These are phyloP conservation scores for Chlorospingus semifuscus DNA, from an alignment of 2,797 vertebrate species.

Conservation along the genomic window DNA sequence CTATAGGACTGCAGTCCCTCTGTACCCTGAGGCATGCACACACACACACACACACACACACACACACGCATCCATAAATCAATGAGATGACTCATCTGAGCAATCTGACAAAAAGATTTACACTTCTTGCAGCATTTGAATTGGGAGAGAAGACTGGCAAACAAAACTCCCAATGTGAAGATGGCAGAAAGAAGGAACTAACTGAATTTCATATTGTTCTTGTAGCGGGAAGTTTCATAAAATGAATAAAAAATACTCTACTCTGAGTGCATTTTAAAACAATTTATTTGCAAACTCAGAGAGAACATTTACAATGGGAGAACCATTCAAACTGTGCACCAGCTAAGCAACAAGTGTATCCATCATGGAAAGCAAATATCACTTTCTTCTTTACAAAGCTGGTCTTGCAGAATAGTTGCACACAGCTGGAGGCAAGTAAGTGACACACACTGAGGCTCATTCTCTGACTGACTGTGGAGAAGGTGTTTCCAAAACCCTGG, in stretches of 20 bases:
- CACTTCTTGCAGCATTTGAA: rapidly evolving
- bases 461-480: not conserved
- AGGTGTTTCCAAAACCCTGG: not conserved
- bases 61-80: not conserved
- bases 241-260: not conserved
- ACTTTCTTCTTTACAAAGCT: not conserved
- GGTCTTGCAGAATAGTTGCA: not conserved
- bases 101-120: not conserved
- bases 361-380: not conserved
- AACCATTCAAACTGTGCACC: not conserved
- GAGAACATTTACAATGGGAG: not conserved
- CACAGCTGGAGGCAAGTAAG: not conserved
- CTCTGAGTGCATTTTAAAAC: not conserved
- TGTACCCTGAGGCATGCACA: rapidly evolving
- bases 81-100: not conserved
- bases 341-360: not conserved
- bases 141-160: not conserved
- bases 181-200: not conserved
- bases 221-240: not conserved
- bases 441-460: not conserved
- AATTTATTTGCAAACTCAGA: not conserved
- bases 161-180: not conserved
- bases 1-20: not conserved
- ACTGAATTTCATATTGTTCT: not conserved
- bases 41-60: rapidly evolving